A percentile compares a stretch with the other conserved stretches of the same genome.
Evolutionary conservation across 35 echinoderm and acorn worm genomes (phyloP).

Genomic region (Eucidaris tribuloides): DNA sequence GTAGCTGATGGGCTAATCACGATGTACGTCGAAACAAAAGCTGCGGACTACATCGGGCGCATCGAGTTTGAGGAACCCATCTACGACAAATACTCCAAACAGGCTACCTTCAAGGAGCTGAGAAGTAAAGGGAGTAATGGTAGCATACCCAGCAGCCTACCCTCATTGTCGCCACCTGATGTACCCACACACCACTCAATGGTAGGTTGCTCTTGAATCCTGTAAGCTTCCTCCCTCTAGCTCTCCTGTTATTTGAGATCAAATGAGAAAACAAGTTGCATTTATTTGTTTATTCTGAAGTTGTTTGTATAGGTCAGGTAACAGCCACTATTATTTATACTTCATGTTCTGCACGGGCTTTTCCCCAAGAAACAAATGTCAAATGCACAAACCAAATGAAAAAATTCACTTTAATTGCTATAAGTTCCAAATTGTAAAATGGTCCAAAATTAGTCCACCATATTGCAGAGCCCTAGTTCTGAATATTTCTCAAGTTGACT

Average conservation of each 20-base stretch:
- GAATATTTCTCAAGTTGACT: too few species aligned
- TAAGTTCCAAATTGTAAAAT: too few species aligned
- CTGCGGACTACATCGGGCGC: conserved; percentile 88
- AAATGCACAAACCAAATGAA: neutral
- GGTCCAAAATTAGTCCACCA: too few species aligned
- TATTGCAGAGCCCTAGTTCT: too few species aligned
- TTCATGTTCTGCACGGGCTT: neutral
- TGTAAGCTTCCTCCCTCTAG: neutral
- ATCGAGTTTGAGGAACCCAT: conserved; percentile 93
- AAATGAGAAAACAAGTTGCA: neutral
- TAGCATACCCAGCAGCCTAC: neutral
- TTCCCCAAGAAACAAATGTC: neutral
- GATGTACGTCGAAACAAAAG: conserved; percentile 95
- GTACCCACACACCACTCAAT: neutral
- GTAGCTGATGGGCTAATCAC: conserved; percentile 93
- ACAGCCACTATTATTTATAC: neutral
- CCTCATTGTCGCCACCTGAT: neutral
- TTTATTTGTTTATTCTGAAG: neutral
- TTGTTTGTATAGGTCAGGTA: neutral
- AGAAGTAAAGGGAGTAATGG: neutral
- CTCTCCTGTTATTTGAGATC: neutral
- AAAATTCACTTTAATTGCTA: too few species aligned
- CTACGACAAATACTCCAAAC: conserved; percentile 94
- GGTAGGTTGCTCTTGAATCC: neutral
- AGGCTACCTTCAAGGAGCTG: conserved; percentile 30